phyloP scores from a whole-genome alignment of 2,113 vertebrate genomes.

The Vicugna pacos region DNA sequence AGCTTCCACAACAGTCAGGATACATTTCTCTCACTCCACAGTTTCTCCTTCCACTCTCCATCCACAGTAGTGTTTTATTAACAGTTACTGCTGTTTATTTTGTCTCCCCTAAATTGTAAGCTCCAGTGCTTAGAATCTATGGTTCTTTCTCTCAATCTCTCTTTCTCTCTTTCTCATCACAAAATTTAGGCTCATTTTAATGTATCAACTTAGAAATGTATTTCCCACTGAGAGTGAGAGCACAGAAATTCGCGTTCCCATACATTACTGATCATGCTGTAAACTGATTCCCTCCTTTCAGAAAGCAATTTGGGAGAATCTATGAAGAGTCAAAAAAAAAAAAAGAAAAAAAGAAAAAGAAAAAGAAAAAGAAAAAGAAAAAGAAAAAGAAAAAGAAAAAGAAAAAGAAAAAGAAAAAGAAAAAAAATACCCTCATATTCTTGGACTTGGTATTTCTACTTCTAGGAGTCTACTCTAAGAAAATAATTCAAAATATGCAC shows the following conservation, averaged over 20 bases:
- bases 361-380: too few species aligned
- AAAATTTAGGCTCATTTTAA: background rate
- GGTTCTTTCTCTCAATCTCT: background rate
- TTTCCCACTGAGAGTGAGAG: slow-evolving; percentile 10
- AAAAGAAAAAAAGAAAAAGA: background rate
- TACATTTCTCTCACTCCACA: background rate
- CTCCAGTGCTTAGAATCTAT: background rate
- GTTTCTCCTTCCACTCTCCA: background rate
- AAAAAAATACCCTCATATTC: background rate
- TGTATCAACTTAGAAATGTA: background rate
- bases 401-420: too few species aligned
- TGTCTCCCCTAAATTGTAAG: background rate
- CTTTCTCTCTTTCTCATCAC: background rate
- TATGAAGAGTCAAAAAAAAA: background rate
- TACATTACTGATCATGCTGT: background rate
- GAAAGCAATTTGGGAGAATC: slow-evolving; percentile 58
- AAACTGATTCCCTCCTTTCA: background rate
- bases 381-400: too few species aligned
- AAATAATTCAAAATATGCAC: slow-evolving; percentile 58
- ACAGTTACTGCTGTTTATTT: background rate
- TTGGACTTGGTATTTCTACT: slow-evolving; percentile 51
- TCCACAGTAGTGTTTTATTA: background rate
- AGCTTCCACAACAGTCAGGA: background rate
- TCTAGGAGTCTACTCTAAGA: slow-evolving; percentile 59
- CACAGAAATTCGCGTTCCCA: background rate